Evolutionary conservation across 2,888 invertebrate genomes (phyloP).

Genomic region (Drosophila percnosoma): DNA sequence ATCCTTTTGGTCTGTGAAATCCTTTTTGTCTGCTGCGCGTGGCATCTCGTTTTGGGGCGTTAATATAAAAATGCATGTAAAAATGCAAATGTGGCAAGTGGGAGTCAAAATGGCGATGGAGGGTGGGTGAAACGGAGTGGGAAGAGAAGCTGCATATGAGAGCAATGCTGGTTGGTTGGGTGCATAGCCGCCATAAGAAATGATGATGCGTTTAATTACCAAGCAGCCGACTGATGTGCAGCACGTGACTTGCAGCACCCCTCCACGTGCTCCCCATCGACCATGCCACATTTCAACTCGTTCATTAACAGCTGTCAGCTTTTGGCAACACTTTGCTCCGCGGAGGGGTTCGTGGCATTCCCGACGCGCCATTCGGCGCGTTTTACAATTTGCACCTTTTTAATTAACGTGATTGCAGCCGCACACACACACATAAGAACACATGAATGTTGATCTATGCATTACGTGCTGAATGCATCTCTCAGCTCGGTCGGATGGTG

Average conservation of each 20-base stretch:
- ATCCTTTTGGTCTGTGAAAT: constrained; percentile 72
- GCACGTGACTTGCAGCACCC: constrained; percentile 68
- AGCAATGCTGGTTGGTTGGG: constrained; percentile 4
- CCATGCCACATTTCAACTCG: constrained; percentile 60
- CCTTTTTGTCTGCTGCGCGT: constrained; percentile 71
- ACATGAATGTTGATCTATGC: constrained; percentile 74
- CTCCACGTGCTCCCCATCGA: neutral
- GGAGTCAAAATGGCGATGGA: constrained; percentile 17
- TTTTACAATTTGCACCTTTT: constrained; percentile 84
- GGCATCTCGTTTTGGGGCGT: constrained; percentile 70
- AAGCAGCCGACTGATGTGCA: constrained; percentile 62
- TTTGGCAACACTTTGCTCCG: constrained; percentile 76
- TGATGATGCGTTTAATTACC: constrained; percentile 79
- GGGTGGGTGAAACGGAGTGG: neutral
- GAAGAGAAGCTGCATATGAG: constrained; percentile 22
- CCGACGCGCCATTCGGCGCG: constrained; percentile 64
- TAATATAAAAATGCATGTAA: constrained; percentile 77
- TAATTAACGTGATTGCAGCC: constrained; percentile 83
- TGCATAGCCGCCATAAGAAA: constrained; percentile 56
- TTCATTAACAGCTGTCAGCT: constrained; percentile 83
- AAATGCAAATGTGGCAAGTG: constrained; percentile 65
- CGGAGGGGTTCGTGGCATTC: constrained; percentile 58
- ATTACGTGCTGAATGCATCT: constrained; percentile 80
- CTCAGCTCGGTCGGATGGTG: constrained; percentile 41
- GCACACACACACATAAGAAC: constrained; percentile 37